phyloP scores from a whole-genome alignment of 2,888 invertebrate genomes.

The Cantharis nigra region DNA sequence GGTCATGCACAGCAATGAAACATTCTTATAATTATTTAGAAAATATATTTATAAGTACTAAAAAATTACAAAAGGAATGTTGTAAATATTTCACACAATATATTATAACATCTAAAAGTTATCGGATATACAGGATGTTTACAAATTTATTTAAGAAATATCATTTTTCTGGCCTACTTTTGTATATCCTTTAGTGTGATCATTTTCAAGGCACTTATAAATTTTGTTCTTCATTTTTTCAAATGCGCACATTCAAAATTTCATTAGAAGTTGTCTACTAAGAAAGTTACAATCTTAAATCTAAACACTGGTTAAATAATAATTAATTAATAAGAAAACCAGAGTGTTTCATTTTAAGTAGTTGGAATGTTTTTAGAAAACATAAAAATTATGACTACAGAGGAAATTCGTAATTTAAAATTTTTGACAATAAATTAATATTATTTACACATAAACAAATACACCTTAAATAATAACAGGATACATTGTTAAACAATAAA shows the following conservation, averaged over 20 bases:
- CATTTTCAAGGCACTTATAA: neutral
- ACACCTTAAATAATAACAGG: neutral
- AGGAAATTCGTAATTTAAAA: neutral
- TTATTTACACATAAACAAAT: neutral
- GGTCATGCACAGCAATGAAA: neutral
- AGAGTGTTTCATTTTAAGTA: neutral
- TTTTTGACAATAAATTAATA: neutral
- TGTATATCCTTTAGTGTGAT: neutral
- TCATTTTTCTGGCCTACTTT: neutral
- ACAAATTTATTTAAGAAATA: neutral
- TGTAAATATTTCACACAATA: neutral
- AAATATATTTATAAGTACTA: neutral
- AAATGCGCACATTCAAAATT: neutral
- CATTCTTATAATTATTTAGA: neutral
- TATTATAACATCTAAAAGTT: neutral
- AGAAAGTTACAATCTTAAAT: neutral
- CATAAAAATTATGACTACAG: neutral
- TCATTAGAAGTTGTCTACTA: neutral
- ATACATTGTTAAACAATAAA: neutral
- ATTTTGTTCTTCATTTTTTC: neutral
- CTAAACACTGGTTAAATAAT: neutral
- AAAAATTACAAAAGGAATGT: neutral
- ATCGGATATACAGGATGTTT: neutral
- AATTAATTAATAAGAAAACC: neutral
- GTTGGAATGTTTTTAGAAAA: neutral